A percentile compares a stretch with the other conserved stretches of the same genome.
Conservation (phyloP, 2,113 vertebrate genomes). For the Cephalopholis sonnerati region DNA sequence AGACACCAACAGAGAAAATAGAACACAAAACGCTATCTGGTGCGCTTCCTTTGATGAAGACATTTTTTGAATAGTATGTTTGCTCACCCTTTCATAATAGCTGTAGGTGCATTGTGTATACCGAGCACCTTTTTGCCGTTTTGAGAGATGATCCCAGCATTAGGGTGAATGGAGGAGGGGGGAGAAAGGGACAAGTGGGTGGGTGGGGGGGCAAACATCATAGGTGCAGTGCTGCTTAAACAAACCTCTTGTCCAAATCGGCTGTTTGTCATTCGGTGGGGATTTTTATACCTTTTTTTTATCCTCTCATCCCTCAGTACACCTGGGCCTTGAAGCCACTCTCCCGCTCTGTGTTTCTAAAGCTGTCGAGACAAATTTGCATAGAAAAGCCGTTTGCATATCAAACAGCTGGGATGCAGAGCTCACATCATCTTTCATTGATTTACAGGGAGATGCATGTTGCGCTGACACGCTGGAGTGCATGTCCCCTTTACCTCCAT, state of each 20-base stretch:
- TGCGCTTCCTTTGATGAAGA: slow-evolving; percentile 51
- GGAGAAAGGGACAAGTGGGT: not conserved
- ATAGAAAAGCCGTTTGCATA: slow-evolving; percentile 81
- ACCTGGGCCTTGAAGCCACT: slow-evolving; percentile 63
- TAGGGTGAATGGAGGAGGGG: slow-evolving; percentile 10
- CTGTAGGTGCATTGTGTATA: slow-evolving; percentile 53
- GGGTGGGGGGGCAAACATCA: slow-evolving; percentile 3
- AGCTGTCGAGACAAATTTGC: slow-evolving; percentile 70
- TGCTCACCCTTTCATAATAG: slow-evolving; percentile 63
- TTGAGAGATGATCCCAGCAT: slow-evolving; percentile 55
- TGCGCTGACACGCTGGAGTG: slow-evolving; percentile 75
- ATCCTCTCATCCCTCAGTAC: slow-evolving; percentile 5
- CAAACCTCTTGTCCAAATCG: slow-evolving; percentile 43
- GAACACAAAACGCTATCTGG: slow-evolving; percentile 49
- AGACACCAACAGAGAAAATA: slow-evolving; percentile 44
- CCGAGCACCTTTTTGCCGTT: slow-evolving; percentile 39
- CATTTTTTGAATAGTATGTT: slow-evolving; percentile 62
- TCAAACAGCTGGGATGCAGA: slow-evolving; percentile 77
- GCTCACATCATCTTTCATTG: slow-evolving; percentile 78
- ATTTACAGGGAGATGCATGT: slow-evolving; percentile 79
- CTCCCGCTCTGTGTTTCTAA: slow-evolving; percentile 45
- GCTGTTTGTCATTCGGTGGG: slow-evolving; percentile 24
- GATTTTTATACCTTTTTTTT: slow-evolving; percentile 8
- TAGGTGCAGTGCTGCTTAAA: not conserved
- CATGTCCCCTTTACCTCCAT: slow-evolving; percentile 81